phyloP scores from a whole-genome alignment of 2,797 vertebrate species.

The Coendou prehensilis region DNA sequence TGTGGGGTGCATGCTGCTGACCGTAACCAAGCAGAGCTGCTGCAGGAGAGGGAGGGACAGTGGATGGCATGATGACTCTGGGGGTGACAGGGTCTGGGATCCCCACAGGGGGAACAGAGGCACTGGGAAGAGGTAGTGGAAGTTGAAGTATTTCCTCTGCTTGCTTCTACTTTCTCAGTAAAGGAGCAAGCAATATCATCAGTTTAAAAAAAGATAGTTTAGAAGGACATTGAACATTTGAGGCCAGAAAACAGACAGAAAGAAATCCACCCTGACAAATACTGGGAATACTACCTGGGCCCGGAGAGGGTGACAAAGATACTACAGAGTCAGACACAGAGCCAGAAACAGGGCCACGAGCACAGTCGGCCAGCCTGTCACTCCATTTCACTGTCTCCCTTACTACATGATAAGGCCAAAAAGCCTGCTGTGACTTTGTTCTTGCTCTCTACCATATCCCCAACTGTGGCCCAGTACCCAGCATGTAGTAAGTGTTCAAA shows the following conservation, averaged over 20 bases:
- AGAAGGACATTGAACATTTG: background rate
- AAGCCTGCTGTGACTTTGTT: constrained; percentile 11
- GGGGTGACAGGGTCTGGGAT: background rate
- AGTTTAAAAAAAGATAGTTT: background rate
- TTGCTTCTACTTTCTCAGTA: constrained; percentile 10
- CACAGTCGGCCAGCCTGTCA: background rate
- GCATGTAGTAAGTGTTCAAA: background rate
- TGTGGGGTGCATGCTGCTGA: background rate
- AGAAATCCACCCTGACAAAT: constrained; percentile 28
- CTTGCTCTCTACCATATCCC: background rate
- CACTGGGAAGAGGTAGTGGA: background rate
- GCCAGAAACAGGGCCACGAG: background rate
- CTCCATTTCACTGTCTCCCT: constrained; percentile 16
- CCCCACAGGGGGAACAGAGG: background rate
- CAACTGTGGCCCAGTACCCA: background rate
- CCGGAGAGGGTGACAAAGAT: constrained; percentile 14
- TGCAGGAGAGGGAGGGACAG: background rate
- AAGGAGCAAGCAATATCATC: constrained; percentile 18
- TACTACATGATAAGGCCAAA: background rate
- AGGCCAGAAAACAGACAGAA: background rate
- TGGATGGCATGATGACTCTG: background rate
- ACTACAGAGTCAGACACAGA: background rate
- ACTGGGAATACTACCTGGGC: background rate
- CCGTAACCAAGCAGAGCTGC: background rate
- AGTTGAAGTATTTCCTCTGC: background rate